phyloP scores from a whole-genome alignment of 2,797 vertebrate genomes.

The Aldrovandia affinis region DNA sequence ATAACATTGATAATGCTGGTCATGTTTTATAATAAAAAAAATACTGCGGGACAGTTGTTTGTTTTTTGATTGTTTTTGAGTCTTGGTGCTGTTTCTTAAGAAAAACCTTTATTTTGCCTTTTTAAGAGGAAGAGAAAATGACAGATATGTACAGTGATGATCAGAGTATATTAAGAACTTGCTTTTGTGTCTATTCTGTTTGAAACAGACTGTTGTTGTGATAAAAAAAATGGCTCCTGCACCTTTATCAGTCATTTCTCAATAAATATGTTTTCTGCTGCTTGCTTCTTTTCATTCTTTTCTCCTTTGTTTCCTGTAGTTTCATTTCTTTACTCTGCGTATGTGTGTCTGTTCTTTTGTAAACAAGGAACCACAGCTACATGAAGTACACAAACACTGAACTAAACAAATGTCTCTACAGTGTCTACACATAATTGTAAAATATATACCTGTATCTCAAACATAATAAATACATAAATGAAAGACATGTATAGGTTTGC shows the following conservation, averaged over 20 bases:
- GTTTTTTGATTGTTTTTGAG: conserved; percentile 41
- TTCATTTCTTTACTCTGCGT: conserved; percentile 12
- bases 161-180: conserved; percentile 29
- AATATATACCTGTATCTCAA: background rate
- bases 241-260: conserved; percentile 62
- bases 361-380: background rate
- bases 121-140: conserved; percentile 43
- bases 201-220: conserved; percentile 64
- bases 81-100: conserved; percentile 50
- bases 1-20: conserved; percentile 74
- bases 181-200: conserved; percentile 60
- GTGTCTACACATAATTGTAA: background rate
- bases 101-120: conserved; percentile 46
- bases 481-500: background rate
- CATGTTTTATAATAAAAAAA: conserved; percentile 71
- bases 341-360: background rate
- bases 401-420: background rate
- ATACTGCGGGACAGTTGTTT: conserved; percentile 81
- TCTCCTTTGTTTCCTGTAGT: conserved; percentile 5
- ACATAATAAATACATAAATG: background rate
- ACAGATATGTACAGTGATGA: conserved; percentile 41
- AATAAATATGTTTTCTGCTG: conserved; percentile 72
- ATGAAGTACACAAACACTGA: background rate
- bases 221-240: conserved; percentile 59
- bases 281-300: conserved; percentile 43